Percentiles rank a stretch among this genome's conserved stretches.
These are phyloP conservation scores for Misgurnus mizolepis DNA, from an alignment of 2,113 vertebrate species.

Conservation along the genomic window DNA sequence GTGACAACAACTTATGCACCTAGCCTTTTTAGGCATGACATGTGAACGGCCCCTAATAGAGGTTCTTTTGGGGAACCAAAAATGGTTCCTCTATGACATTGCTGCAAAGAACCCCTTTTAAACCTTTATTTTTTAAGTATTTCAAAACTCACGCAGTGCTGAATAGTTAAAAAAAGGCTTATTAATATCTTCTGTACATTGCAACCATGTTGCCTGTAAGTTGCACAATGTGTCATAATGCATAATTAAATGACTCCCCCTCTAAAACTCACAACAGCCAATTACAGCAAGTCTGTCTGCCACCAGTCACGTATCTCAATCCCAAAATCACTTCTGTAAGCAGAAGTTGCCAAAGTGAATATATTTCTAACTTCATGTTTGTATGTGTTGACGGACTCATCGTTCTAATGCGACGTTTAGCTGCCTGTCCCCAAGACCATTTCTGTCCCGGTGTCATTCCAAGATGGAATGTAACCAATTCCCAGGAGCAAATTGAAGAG, in stretches of 20 bases:
- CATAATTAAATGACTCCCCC: not conserved
- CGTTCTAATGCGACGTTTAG: constrained; percentile 56
- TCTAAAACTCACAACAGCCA: not conserved
- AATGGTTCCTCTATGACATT: no score
- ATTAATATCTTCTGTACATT: not conserved
- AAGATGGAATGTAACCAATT: constrained; percentile 68
- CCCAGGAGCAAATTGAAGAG: constrained; percentile 65
- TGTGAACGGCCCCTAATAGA: no score
- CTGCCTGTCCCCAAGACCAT: constrained; percentile 60
- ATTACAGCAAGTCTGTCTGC: not conserved
- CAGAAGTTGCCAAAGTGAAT: constrained; percentile 37
- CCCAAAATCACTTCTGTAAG: constrained; percentile 44
- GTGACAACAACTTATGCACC: no score
- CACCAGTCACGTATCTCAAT: not conserved
- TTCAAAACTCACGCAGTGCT: not conserved
- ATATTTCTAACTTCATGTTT: not conserved
- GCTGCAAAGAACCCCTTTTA: no score
- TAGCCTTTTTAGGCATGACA: no score
- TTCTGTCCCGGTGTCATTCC: constrained; percentile 54
- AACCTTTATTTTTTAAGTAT: not conserved
- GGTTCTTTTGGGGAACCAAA: no score
- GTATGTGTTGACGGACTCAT: not conserved
- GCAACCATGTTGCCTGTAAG: not conserved
- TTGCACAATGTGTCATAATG: not conserved
- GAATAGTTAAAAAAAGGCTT: not conserved